A percentile compares a stretch with the other conserved stretches of the same genome.
These are phyloP conservation scores for Rhagoletis pomonella DNA, from an alignment of 1,140 invertebrate species.

Conservation along the genomic window DNA sequence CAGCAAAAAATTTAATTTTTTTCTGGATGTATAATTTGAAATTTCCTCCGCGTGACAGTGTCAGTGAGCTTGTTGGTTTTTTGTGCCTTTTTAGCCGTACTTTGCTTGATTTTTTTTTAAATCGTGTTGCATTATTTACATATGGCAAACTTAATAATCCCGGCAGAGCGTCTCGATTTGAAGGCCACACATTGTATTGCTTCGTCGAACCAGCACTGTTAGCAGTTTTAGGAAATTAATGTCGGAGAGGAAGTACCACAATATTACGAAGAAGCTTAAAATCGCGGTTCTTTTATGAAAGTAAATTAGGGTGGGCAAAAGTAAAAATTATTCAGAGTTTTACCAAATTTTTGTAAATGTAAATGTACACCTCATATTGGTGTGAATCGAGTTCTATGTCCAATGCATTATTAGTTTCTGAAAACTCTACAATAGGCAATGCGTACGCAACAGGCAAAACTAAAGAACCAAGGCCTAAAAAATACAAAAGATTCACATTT, in stretches of 20 bases:
- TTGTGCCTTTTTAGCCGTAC: background rate
- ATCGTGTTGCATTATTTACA: conserved; percentile 30
- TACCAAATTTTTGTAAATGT: too few species aligned
- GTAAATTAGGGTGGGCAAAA: background rate
- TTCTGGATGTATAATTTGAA: conserved; percentile 30
- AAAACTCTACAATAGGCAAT: too few species aligned
- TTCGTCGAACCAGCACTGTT: background rate
- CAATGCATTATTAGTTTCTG: too few species aligned
- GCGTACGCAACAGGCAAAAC: too few species aligned
- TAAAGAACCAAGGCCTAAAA: too few species aligned
- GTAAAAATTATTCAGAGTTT: background rate
- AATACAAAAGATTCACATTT: too few species aligned
- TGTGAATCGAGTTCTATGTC: too few species aligned
- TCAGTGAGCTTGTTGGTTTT: background rate
- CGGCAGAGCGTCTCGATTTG: background rate
- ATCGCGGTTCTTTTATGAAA: background rate
- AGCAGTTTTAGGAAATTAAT: conserved; percentile 18
- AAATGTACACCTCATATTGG: too few species aligned
- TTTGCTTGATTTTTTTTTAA: background rate
- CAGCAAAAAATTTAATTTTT: background rate
- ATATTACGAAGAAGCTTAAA: background rate
- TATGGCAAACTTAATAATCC: background rate
- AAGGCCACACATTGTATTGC: conserved; percentile 31
- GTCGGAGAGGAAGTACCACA: background rate
- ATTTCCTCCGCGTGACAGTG: conserved; percentile 36